Percentiles rank a stretch among this genome's conserved stretches.
Evolutionary conservation across 2,888 invertebrate genomes (phyloP).

Genomic region (Lochmaea capreae): DNA sequence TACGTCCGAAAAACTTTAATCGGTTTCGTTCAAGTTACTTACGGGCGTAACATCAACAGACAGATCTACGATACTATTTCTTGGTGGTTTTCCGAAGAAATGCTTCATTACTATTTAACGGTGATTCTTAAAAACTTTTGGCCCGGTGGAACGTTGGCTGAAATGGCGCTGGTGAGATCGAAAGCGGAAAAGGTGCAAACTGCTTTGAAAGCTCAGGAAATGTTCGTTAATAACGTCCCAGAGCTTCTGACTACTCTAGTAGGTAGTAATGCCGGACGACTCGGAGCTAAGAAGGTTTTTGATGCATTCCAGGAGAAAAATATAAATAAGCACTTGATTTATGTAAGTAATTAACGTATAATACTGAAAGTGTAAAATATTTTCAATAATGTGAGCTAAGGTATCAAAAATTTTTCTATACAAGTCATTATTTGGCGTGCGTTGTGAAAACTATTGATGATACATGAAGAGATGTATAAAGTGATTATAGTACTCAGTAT

Average conservation of each 20-base stretch:
- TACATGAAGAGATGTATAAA: too few species aligned
- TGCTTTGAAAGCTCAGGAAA: slow-evolving; percentile 75
- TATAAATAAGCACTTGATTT: slow-evolving; percentile 91
- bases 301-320: slow-evolving; percentile 85
- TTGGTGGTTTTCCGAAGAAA: slow-evolving; percentile 90
- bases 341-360: slow-evolving; percentile 73
- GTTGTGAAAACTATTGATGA: too few species aligned
- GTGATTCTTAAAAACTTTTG: slow-evolving; percentile 88
- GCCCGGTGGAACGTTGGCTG: slow-evolving; percentile 84
- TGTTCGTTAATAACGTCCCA: slow-evolving; percentile 79
- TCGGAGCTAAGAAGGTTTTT: slow-evolving; percentile 88
- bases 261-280: slow-evolving; percentile 85
- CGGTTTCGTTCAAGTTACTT: slow-evolving; percentile 81
- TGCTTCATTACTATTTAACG: slow-evolving; percentile 89
- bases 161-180: slow-evolving; percentile 67
- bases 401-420: too few species aligned
- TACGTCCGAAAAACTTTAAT: slow-evolving; percentile 89
- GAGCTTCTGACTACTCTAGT: slow-evolving; percentile 86
- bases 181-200: slow-evolving; percentile 77
- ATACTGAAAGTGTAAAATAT: neutral
- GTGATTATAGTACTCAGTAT: too few species aligned
- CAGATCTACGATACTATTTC: slow-evolving; percentile 89
- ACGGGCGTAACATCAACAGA: slow-evolving; percentile 87
- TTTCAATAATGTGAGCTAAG: too few species aligned
- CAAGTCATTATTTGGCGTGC: too few species aligned